phyloP scores from a whole-genome alignment of 2,888 invertebrate species.

The Athalia cordata region DNA sequence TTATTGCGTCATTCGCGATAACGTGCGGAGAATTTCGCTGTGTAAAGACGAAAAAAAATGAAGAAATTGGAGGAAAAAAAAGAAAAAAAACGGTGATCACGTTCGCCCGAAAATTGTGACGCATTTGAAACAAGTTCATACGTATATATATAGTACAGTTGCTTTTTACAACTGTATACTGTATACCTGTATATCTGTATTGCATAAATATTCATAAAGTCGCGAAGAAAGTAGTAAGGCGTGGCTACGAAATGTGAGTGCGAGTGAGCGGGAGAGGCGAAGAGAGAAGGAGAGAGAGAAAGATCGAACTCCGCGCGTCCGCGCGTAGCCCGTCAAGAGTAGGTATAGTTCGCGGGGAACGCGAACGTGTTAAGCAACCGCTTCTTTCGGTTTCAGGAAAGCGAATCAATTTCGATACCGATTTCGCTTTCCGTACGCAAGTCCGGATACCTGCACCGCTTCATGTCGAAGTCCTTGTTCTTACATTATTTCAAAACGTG shows the following conservation, averaged over 20 bases:
- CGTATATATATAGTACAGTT: not conserved
- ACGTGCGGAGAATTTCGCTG: too few relatives aligned
- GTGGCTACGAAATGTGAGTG: slow-evolving; percentile 10
- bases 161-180: not conserved
- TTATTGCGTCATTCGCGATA: too few relatives aligned
- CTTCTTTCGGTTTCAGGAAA: slow-evolving; percentile 43
- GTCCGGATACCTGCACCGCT: not conserved
- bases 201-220: slow-evolving; percentile 25
- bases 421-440: slow-evolving; percentile 43
- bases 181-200: not conserved
- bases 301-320: not conserved
- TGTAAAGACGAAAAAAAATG: too few relatives aligned
- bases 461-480: too few relatives aligned
- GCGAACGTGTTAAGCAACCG: slow-evolving; percentile 30
- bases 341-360: not conserved
- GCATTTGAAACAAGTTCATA: too few relatives aligned
- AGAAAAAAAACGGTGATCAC: too few relatives aligned
- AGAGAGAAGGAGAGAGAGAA: slow-evolving; percentile 29
- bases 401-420: slow-evolving; percentile 43
- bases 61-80: too few relatives aligned
- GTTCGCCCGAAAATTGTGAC: too few relatives aligned
- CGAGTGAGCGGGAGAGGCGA: slow-evolving; percentile 4
- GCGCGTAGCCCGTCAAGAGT: not conserved
- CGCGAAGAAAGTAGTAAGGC: slow-evolving; percentile 38
- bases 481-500: not conserved